A percentile compares a stretch with the other conserved stretches of the same genome.
Conservation (phyloP, 2,888 invertebrate genomes). For the Drosophila parthenogenetica region DNA sequence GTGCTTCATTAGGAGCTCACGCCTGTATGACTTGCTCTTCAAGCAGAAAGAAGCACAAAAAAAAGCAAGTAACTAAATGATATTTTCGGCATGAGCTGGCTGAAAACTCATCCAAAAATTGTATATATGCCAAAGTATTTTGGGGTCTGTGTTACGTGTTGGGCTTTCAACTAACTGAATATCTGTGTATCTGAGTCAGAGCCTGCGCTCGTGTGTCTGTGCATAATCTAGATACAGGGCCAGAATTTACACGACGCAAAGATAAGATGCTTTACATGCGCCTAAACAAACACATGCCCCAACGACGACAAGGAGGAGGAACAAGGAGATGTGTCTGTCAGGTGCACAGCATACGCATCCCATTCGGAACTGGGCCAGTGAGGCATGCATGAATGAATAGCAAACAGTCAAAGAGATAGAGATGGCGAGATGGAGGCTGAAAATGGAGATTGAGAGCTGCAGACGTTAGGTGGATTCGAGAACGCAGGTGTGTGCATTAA, state of each 20-base stretch:
- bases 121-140: conserved; percentile 16
- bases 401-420: conserved; percentile 50
- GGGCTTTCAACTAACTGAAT: not conserved
- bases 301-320: not conserved
- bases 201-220: conserved; percentile 4
- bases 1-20: conserved; percentile 48
- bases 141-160: conserved; percentile 5
- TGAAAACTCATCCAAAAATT: conserved; percentile 12
- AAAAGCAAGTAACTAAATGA: conserved; percentile 47
- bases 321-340: conserved; percentile 31
- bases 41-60: conserved; percentile 11
- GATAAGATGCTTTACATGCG: conserved; percentile 79
- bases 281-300: conserved; percentile 70
- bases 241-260: conserved; percentile 62
- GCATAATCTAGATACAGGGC: conserved; percentile 55
- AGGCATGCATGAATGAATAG: conserved; percentile 74
- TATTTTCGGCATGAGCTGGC: conserved; percentile 61
- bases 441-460: conserved; percentile 9
- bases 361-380: conserved; percentile 58
- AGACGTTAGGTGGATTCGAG: conserved; percentile 17
- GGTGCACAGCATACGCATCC: conserved; percentile 57
- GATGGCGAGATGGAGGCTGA: not conserved
- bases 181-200: not conserved
- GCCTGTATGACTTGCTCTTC: conserved; percentile 59
- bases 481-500: conserved; percentile 56